Evolutionary conservation across 2,113 vertebrate genomes (phyloP), one percentile per base, ranked within the genome.

Genomic region (Silurus asotus): DNA sequence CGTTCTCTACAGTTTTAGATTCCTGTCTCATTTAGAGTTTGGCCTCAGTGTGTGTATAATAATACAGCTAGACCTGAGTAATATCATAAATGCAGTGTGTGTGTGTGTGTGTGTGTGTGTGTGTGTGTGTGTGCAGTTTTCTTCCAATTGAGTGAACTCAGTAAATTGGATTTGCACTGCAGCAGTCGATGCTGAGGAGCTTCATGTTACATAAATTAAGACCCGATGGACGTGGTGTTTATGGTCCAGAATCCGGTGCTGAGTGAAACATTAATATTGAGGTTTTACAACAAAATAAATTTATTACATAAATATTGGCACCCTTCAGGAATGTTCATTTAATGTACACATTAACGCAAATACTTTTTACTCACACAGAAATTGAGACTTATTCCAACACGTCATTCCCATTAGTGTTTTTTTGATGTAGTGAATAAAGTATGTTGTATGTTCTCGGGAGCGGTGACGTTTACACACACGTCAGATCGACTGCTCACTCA

Each of bases 101-200:
- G 62, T 64, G 62, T 64, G 62, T 64, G 62, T 6, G 62, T 64
- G 62, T 25, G 10, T 55, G 25, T 74, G 70, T 74, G 70, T 49
- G 49, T 53, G 19, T 75, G 49, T 75, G 20, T 53, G 72, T 75
- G 72, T 53, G 64, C 84, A 49, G 76, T 20, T 64, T 25, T 76
- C 56, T 86, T 88, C 86, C 77, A 56, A 86, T 89, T 49, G 49
- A 72, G 67, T 75, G 64, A 88, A 87, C 88, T 85, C 83, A 58
- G 76, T 2, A 76, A 84, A 90, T 85, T 87, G 86, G 58, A 70
- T 87, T 85, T 77, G 49, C 67, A 2, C 37, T 64, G 74, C 83
- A 76, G 72, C 83, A 64, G 58, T 84, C 9, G 15, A 61, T 5
- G 83, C 58, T 20, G 56, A 53, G 23, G 19, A 84, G 56, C n/a